These are phyloP conservation scores for Caenorhabditis sulstoni DNA, from an alignment of 2,888 invertebrate genomes.

Conservation along the genomic window DNA sequence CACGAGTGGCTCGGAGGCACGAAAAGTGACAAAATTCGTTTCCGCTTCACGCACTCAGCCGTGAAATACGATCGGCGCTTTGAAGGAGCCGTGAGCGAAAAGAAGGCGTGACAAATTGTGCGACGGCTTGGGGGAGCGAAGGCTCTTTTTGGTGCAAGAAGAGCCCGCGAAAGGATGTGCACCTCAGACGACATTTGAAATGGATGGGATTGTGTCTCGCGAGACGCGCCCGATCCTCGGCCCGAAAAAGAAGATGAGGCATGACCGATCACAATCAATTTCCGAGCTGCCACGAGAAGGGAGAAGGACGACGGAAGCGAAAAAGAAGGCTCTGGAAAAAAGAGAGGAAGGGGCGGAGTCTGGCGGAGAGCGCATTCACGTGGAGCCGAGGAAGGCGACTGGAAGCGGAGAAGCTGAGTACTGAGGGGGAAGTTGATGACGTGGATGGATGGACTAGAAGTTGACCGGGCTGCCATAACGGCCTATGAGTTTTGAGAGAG, in stretches of 20 bases:
- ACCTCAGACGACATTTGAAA: constrained; percentile 62
- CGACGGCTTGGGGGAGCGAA: too few species aligned
- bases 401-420: too few species aligned
- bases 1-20: not conserved
- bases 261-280: constrained; percentile 54
- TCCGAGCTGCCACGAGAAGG: constrained; percentile 1
- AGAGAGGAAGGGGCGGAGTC: too few species aligned
- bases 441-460: too few species aligned
- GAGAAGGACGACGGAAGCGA: not conserved
- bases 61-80: constrained; percentile 58
- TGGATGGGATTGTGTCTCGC: constrained; percentile 50
- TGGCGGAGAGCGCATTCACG: too few species aligned
- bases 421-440: too few species aligned
- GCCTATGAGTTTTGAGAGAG: too few species aligned
- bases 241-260: constrained; percentile 25
- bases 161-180: constrained; percentile 27
- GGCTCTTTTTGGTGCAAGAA: constrained; percentile 19
- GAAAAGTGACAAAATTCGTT: constrained; percentile 38
- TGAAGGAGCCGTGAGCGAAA: constrained; percentile 9
- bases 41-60: constrained; percentile 55
- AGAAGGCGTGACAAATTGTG: constrained; percentile 44
- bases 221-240: constrained; percentile 50
- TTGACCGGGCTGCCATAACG: too few species aligned
- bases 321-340: not conserved
- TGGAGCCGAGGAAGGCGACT: too few species aligned